phyloP scores from a whole-genome alignment of 2,113 vertebrate species.

The Symphodus melops region DNA sequence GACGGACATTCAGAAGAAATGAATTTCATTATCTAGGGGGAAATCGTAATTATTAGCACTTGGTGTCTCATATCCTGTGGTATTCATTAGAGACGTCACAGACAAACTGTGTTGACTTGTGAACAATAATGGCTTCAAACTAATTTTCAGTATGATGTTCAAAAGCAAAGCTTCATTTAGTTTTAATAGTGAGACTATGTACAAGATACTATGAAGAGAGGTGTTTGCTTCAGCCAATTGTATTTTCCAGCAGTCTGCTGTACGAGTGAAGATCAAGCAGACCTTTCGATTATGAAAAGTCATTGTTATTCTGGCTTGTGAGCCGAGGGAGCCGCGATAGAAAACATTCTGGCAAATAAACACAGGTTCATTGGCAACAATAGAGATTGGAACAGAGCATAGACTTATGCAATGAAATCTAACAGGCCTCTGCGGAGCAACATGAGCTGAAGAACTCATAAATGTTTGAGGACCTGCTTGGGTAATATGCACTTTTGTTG shows the following conservation, averaged over 20 bases:
- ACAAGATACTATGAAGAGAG: not conserved
- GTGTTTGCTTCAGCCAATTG: slow-evolving; percentile 22
- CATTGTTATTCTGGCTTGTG: slow-evolving; percentile 67
- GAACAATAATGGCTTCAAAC: slow-evolving; percentile 4
- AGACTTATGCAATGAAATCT: slow-evolving; percentile 78
- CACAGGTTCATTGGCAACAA: slow-evolving; percentile 64
- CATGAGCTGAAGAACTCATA: slow-evolving; percentile 76
- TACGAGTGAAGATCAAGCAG: slow-evolving; percentile 47
- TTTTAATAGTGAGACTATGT: slow-evolving; percentile 12
- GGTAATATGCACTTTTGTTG: slow-evolving; percentile 62
- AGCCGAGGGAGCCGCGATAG: slow-evolving; percentile 58
- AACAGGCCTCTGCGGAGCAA: slow-evolving; percentile 77
- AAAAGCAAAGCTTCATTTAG: slow-evolving; percentile 18
- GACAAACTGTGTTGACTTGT: not conserved
- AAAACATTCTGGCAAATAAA: slow-evolving; percentile 70
- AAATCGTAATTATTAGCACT: slow-evolving; percentile 32
- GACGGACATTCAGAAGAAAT: too few species aligned
- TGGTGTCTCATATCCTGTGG: slow-evolving; percentile 12
- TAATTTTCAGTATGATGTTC: not conserved
- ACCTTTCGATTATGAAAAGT: slow-evolving; percentile 63
- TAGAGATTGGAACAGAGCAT: slow-evolving; percentile 52
- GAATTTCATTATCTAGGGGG: slow-evolving; percentile 1
- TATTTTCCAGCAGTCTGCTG: slow-evolving; percentile 44
- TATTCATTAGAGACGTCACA: slow-evolving; percentile 29
- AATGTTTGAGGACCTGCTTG: slow-evolving; percentile 77